Evolutionary conservation across 2,888 invertebrate genomes (phyloP), one percentile per base, ranked within the genome.

Genomic region (Catocala nupta): DNA sequence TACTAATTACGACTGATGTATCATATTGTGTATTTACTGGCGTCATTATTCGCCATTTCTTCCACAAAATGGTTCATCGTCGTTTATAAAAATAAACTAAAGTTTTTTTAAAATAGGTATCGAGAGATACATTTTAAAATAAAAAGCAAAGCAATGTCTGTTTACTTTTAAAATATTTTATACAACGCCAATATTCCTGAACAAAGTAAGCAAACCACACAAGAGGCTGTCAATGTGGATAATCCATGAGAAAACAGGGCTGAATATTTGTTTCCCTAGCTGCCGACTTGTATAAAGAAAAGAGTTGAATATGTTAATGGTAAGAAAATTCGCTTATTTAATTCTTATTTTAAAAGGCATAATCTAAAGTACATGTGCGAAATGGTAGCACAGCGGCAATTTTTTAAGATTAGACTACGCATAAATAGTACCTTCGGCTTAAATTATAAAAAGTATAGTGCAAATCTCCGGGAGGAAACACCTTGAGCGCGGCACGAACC

Each of bases 171-270:
- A 69, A 74, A 77, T 69, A 68, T 75, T 67, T 55, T 54, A 65
- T 64, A 59, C 58, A 65, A 59, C 33, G 50, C 52, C 48, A 43
- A 57, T 49, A 59, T 71, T 69, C 58, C 50, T 44, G 55, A 56
- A 60, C 67, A 71, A 71, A 77, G 67, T 69, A 75, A 74, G 76
- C 75, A 75, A 80, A 80, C 73, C 65, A 69, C 66, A 78, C 78
- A 80, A 81, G 77, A 77, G 76, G 65, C 75, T 78, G 83, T 78
- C 81, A 80, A 80, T 77, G 71, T 73, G 45, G 73, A 71, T 83
- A 83, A 82, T 81, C 78, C 83, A 65, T 66, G 67, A 68, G 73
- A 76, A 80, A 78, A 82, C 77, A 81, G 73, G 70, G 67, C 68
- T 64, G 78, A 80, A 80, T 81, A 77, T 80, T 78, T 81, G 73